phyloP scores from a whole-genome alignment of 1,140 invertebrate genomes.

The Caenorhabditis latens region DNA sequence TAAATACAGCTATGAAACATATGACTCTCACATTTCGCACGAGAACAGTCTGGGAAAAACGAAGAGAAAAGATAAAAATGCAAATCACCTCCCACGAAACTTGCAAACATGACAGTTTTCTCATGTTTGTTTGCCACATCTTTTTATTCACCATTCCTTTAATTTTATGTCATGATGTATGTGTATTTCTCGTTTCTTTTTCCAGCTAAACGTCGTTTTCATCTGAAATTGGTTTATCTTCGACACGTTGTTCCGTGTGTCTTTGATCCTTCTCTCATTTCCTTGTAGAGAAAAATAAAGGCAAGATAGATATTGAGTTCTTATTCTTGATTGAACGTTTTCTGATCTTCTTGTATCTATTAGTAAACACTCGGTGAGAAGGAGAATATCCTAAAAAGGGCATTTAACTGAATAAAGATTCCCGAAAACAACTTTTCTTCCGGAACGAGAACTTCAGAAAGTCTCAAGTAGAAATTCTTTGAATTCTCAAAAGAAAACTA shows the following conservation, averaged over 20 bases:
- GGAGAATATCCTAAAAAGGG: no score
- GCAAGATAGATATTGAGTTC: not conserved
- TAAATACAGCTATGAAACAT: not conserved
- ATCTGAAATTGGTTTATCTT: conserved; percentile 36
- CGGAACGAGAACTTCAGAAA: no score
- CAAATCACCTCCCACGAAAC: no score
- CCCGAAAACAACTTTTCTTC: no score
- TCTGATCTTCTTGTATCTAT: not conserved
- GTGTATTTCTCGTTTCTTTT: not conserved
- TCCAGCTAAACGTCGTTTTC: not conserved
- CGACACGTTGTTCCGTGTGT: not conserved
- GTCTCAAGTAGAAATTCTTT: not conserved
- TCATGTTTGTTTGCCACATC: no score
- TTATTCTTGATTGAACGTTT: no score
- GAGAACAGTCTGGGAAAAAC: no score
- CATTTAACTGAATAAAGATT: no score
- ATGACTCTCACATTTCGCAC: no score
- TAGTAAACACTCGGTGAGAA: no score
- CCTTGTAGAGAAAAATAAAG: not conserved
- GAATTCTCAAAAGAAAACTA: not conserved
- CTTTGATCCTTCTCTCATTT: not conserved
- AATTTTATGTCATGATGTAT: not conserved
- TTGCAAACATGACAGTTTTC: no score
- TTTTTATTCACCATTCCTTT: not conserved
- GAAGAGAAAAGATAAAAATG: no score